Evolutionary conservation across 53 echinoderm and acorn worm species (phyloP).

Genomic region (Pentamera pediparva): DNA sequence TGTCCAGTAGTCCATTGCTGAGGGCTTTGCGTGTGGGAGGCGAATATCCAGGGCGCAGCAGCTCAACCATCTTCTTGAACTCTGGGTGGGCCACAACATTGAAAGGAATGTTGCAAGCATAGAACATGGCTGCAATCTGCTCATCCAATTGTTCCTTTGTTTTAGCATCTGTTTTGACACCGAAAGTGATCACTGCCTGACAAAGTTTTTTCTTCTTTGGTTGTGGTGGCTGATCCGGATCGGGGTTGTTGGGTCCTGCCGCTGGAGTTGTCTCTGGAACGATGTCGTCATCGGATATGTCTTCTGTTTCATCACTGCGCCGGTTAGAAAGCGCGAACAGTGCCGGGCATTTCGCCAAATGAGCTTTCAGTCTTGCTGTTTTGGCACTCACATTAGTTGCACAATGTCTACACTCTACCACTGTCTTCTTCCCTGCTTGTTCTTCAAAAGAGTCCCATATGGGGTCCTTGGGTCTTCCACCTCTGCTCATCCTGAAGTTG

Average conservation of each 20-base stretch:
- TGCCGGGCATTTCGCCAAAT: background rate
- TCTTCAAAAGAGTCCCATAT: background rate
- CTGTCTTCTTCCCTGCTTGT: slow-evolving; percentile 4
- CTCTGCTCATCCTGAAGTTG: too few relatives aligned
- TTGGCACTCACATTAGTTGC: slow-evolving; percentile 2
- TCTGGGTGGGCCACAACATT: slow-evolving; percentile 11
- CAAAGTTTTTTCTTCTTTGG: background rate
- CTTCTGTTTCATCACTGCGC: background rate
- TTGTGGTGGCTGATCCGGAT: background rate
- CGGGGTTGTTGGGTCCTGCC: background rate
- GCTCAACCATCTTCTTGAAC: slow-evolving; percentile 27
- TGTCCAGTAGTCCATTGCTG: slow-evolving; percentile 5
- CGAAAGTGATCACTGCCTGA: background rate
- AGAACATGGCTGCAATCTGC: slow-evolving; percentile 9
- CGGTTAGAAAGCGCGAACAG: background rate
- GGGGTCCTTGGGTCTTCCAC: too few relatives aligned
- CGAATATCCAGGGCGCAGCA: slow-evolving; percentile 19
- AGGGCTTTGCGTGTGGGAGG: slow-evolving; percentile 14
- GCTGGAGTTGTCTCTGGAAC: background rate
- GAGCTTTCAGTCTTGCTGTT: background rate
- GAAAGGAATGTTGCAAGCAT: slow-evolving; percentile 24
- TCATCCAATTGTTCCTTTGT: slow-evolving; percentile 22
- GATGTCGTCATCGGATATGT: background rate
- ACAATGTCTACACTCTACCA: background rate
- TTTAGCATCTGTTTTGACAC: slow-evolving; percentile 12